Evolutionary conservation across 2,888 invertebrate species (phyloP).

Genomic region (Idaea biselata): DNA sequence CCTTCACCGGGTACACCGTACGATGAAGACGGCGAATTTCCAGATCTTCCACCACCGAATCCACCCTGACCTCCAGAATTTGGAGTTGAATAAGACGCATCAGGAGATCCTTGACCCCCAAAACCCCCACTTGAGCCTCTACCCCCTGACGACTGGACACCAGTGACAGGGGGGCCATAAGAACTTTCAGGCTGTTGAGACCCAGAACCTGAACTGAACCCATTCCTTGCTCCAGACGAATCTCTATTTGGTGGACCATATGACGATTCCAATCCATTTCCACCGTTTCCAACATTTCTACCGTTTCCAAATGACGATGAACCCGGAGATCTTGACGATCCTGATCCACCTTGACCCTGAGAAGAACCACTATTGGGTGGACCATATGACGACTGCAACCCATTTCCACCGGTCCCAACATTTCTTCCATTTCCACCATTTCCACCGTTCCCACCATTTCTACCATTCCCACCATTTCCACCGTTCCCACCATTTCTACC

Average conservation of each 20-base stretch:
- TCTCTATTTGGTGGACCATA: conserved; percentile 54
- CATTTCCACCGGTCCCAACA: not conserved
- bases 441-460: conserved; percentile 16
- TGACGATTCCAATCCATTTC: conserved; percentile 46
- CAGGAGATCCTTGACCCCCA: conserved; percentile 39
- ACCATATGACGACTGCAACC: conserved; percentile 47
- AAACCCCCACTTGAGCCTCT: conserved; percentile 36
- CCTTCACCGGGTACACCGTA: conserved; percentile 74
- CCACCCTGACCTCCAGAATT: conserved; percentile 43
- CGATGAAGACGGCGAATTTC: conserved; percentile 49
- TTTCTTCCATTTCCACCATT: conserved; percentile 37
- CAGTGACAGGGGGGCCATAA: conserved; percentile 61
- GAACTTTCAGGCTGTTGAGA: conserved; percentile 57
- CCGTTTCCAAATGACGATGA: conserved; percentile 35
- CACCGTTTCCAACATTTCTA: conserved; percentile 24
- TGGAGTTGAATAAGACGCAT: conserved; percentile 56
- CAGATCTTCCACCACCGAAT: conserved; percentile 33
- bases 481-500: conserved; percentile 20
- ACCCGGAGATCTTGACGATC: conserved; percentile 27
- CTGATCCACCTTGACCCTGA: conserved; percentile 32
- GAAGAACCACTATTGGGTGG: conserved; percentile 40
- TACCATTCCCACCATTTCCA: conserved; percentile 27
- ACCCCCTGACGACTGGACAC: conserved; percentile 39
- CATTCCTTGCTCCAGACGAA: conserved; percentile 27
- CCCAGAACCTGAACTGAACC: conserved; percentile 30